Conservation (phyloP, 1,140 invertebrate species). For the Acyrthosiphon pisum region DNA sequence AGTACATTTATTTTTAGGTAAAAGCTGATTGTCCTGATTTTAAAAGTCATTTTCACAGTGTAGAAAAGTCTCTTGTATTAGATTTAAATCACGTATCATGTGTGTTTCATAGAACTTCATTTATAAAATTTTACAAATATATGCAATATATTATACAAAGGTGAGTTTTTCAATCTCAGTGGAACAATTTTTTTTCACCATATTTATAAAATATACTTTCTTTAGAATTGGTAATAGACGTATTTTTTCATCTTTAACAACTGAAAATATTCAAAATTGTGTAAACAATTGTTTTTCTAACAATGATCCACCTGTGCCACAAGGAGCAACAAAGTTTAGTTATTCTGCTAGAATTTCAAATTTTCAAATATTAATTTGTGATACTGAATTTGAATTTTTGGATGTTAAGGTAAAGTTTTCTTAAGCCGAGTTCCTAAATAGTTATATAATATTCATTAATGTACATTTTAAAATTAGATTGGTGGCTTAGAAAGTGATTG, state of each 20-base stretch:
- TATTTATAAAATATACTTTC: background rate
- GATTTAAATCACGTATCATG: constrained; percentile 73
- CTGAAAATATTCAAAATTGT: constrained; percentile 6
- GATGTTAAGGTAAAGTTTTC: constrained; percentile 67
- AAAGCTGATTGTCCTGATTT: constrained; percentile 83
- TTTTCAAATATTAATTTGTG: constrained; percentile 71
- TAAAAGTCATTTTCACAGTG: constrained; percentile 79
- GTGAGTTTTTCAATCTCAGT: constrained; percentile 62
- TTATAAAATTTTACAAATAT: constrained; percentile 75
- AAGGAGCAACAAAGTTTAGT: constrained; percentile 78
- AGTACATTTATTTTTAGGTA: constrained; percentile 66
- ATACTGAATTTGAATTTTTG: constrained; percentile 75
- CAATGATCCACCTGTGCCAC: constrained; percentile 74
- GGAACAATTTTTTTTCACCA: background rate
- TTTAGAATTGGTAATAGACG: constrained; percentile 18
- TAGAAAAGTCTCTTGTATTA: constrained; percentile 78
- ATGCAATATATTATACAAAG: constrained; percentile 64
- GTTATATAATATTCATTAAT: background rate
- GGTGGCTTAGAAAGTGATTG: constrained; percentile 76
- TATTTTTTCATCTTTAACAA: background rate
- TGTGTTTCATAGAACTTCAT: constrained; percentile 75
- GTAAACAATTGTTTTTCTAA: constrained; percentile 19
- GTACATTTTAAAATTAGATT: constrained; percentile 61
- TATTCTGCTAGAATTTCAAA: constrained; percentile 75
- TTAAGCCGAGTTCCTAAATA: background rate